Conservation (phyloP, 1,140 invertebrate genomes). For the Drosophila simulans region DNA sequence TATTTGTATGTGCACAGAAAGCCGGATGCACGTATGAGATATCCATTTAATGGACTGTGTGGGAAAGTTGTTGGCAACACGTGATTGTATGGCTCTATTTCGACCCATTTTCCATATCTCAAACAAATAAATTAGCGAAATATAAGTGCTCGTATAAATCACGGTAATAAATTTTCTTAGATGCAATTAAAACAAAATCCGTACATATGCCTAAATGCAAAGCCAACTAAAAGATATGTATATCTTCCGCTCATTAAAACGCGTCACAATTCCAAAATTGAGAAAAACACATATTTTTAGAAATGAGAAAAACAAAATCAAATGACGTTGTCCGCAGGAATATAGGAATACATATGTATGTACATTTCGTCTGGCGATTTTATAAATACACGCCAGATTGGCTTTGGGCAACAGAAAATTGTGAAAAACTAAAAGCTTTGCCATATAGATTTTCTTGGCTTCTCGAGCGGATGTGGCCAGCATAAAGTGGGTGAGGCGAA, state of each 20-base stretch:
- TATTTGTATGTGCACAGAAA: slow-evolving; percentile 15
- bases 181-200: slow-evolving; percentile 11
- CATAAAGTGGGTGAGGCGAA: slow-evolving; percentile 33
- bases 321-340: slow-evolving; percentile 26
- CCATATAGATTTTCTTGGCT: slow-evolving; percentile 32
- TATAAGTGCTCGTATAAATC: slow-evolving; percentile 26
- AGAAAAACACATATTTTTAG: slow-evolving; percentile 30
- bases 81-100: slow-evolving; percentile 33
- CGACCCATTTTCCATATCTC: slow-evolving; percentile 39
- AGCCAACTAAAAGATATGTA: slow-evolving; percentile 42
- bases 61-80: slow-evolving; percentile 33
- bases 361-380: neutral
- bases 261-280: slow-evolving; percentile 62
- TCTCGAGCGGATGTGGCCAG: slow-evolving; percentile 40
- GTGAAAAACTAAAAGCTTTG: slow-evolving; percentile 65
- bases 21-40: slow-evolving; percentile 28
- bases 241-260: slow-evolving; percentile 70
- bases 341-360: slow-evolving; percentile 11
- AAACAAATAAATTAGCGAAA: slow-evolving; percentile 39
- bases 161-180: slow-evolving; percentile 30
- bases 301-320: slow-evolving; percentile 37
- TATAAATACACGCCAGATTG: slow-evolving; percentile 18
- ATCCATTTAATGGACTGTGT: slow-evolving; percentile 48
- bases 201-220: slow-evolving; percentile 21
- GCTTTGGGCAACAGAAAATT: slow-evolving; percentile 38